phyloP scores from a whole-genome alignment of 2,797 vertebrate genomes.

The Acanthis flammea region DNA sequence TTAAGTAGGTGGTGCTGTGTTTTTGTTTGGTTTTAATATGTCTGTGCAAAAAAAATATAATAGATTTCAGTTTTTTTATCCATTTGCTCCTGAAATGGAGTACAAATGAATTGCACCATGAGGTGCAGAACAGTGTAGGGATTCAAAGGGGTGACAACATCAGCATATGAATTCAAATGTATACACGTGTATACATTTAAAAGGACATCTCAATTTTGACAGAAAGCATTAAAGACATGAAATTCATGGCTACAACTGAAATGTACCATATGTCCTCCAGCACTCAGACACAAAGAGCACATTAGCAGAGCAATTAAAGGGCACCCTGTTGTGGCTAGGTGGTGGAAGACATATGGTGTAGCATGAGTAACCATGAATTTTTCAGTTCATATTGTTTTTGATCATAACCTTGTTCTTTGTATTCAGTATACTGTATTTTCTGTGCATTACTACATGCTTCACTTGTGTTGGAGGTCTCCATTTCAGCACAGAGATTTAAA shows the following conservation, averaged over 20 bases:
- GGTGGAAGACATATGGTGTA: constrained; percentile 48
- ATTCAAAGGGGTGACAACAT: background rate
- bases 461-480: background rate
- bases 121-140: background rate
- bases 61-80: background rate
- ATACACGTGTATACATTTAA: background rate
- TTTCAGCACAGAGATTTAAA: background rate
- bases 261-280: constrained; percentile 53
- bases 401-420: background rate
- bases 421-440: background rate
- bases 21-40: constrained; percentile 36
- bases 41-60: background rate
- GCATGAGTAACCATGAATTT: constrained; percentile 44
- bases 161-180: background rate
- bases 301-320: constrained; percentile 62
- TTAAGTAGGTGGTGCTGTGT: background rate
- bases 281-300: constrained; percentile 46
- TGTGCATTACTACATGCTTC: background rate
- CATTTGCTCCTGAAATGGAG: background rate
- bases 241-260: constrained; percentile 41
- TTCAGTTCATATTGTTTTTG: background rate
- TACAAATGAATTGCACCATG: background rate
- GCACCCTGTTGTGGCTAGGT: constrained; percentile 60
- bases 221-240: constrained; percentile 14
- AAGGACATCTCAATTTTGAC: constrained; percentile 22